Evolutionary conservation across 2,888 invertebrate genomes (phyloP).

Genomic region (Ischnura elegans): DNA sequence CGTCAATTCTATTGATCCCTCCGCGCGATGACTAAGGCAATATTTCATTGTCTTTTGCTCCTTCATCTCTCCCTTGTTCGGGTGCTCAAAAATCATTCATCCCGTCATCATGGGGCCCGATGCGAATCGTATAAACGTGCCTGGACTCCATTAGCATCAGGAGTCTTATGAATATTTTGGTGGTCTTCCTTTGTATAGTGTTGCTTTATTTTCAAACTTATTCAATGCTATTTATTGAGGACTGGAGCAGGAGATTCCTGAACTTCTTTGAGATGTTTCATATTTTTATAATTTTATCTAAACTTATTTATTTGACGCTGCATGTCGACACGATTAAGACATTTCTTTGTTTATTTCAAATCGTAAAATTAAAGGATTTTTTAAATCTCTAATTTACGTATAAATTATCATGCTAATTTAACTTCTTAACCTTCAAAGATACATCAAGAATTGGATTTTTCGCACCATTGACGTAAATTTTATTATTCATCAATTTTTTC

Average conservation of each 20-base stretch:
- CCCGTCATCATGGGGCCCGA: slow-evolving; percentile 24
- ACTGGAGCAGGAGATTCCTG: neutral
- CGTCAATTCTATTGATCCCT: slow-evolving; percentile 63
- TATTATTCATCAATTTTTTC: too few species aligned
- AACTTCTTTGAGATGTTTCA: neutral
- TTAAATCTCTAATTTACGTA: too few species aligned
- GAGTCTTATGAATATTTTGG: slow-evolving; percentile 11
- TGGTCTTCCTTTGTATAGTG: neutral
- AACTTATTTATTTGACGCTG: too few species aligned
- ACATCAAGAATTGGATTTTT: too few species aligned
- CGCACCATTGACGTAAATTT: too few species aligned
- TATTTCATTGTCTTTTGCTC: slow-evolving; percentile 3
- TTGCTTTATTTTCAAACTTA: neutral
- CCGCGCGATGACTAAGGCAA: slow-evolving; percentile 51
- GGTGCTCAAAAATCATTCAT: slow-evolving; percentile 47
- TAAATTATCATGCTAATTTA: too few species aligned
- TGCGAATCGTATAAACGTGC: slow-evolving; percentile 40
- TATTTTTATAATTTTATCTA: too few species aligned
- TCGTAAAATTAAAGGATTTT: too few species aligned
- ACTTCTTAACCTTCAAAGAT: too few species aligned
- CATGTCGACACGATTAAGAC: too few species aligned
- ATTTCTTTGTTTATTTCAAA: too few species aligned
- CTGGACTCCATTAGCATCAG: slow-evolving; percentile 37
- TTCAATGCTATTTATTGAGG: neutral
- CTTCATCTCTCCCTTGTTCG: neutral